These are phyloP conservation scores for Stenodema calcarata DNA, from an alignment of 2,888 invertebrate species.

Conservation along the genomic window DNA sequence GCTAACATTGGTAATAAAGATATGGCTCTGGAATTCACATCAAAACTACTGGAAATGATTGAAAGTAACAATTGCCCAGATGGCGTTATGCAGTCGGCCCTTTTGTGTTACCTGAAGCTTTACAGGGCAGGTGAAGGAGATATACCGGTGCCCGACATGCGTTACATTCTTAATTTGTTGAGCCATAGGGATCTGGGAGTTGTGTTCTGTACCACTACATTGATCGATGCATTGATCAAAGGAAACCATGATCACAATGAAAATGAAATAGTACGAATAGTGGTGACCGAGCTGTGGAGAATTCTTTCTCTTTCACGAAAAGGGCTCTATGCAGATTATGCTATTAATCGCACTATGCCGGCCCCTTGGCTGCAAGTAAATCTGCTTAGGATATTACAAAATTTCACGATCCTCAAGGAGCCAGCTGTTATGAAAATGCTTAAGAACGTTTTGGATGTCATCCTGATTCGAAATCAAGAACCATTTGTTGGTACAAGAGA, in stretches of 20 bases:
- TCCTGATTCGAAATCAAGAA: neutral
- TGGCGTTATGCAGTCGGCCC: neutral
- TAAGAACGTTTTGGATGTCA: neutral
- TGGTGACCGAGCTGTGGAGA: conserved; percentile 12
- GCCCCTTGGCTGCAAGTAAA: conserved; percentile 1
- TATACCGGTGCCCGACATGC: neutral
- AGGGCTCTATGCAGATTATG: neutral
- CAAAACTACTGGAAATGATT: neutral
- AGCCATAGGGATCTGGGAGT: conserved; percentile 6
- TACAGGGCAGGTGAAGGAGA: neutral
- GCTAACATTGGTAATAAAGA: neutral
- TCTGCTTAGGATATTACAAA: neutral
- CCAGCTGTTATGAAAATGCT: neutral
- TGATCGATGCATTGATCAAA: neutral
- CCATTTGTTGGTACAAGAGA: neutral
- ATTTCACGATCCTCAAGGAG: neutral
- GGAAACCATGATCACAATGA: neutral
- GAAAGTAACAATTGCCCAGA: neutral
- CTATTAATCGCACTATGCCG: neutral
- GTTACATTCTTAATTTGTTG: neutral
- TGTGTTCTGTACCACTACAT: neutral
- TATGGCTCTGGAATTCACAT: neutral
- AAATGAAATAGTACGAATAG: neutral
- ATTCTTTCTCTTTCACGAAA: neutral
- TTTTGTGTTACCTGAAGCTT: conserved; percentile 1